phyloP scores from a whole-genome alignment of 2,113 vertebrate species.

The Dipodomys merriami region DNA sequence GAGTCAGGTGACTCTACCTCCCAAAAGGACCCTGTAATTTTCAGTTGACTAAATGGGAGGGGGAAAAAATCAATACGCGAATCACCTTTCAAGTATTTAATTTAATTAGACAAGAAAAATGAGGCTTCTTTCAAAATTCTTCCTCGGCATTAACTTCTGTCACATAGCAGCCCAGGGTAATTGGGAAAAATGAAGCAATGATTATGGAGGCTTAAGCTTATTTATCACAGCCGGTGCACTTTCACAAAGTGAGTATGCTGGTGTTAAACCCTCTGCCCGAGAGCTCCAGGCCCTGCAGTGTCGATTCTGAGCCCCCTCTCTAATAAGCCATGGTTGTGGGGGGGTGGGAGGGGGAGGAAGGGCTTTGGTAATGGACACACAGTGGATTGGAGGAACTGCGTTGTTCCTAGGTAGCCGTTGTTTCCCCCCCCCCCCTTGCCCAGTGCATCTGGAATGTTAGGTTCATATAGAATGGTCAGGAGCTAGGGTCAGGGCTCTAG shows the following conservation, averaged over 20 bases:
- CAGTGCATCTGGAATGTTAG: not conserved
- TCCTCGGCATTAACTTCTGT: conserved; percentile 83
- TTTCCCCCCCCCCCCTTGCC: not conserved
- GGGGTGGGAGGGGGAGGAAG: not conserved
- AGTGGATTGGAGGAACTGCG: no score
- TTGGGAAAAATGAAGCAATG: conserved; percentile 84
- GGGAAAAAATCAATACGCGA: conserved; percentile 63
- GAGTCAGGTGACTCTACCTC: conserved; percentile 30
- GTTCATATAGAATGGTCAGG: not conserved
- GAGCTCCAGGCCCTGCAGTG: conserved; percentile 58
- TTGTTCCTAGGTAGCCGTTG: no score
- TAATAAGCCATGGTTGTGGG: not conserved
- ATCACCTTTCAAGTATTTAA: conserved; percentile 84
- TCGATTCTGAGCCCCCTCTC: conserved; percentile 4
- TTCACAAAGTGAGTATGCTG: conserved; percentile 85
- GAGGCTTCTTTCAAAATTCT: conserved; percentile 82
- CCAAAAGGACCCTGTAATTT: conserved; percentile 71
- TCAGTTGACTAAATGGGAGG: conserved; percentile 51
- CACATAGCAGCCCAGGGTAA: conserved; percentile 81
- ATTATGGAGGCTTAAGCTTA: conserved; percentile 83
- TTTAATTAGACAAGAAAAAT: conserved; percentile 89
- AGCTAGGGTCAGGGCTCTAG: not conserved
- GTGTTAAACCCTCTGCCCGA: conserved; percentile 65
- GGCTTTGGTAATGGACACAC: not conserved
- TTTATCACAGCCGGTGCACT: conserved; percentile 86